phyloP scores from a whole-genome alignment of 1,140 invertebrate species.

The Muscidifurax raptorellus region DNA sequence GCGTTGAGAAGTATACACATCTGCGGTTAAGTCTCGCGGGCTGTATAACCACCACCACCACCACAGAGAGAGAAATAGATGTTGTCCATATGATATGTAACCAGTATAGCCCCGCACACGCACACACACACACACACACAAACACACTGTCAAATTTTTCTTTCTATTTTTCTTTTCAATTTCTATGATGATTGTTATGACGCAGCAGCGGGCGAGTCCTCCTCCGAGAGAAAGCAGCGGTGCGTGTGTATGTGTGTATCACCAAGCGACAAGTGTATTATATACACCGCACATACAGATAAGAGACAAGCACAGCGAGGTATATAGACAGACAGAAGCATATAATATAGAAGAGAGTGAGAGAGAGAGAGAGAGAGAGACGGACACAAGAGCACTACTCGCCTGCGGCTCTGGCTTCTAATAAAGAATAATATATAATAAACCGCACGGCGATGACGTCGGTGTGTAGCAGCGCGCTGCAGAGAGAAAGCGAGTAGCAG shows the following conservation, averaged over 20 bases:
- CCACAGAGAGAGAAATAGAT: not conserved
- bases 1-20: constrained; percentile 8
- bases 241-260: not conserved
- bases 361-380: no score
- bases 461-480: not conserved
- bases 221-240: no score
- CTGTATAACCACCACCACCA: not conserved
- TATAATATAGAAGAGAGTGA: no score
- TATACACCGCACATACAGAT: not conserved
- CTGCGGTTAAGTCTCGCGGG: not conserved
- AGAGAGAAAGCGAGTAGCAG: not conserved
- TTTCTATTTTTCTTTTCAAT: not conserved
- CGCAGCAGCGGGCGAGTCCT: not conserved
- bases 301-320: not conserved
- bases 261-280: not conserved
- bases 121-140: no score
- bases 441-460: not conserved
- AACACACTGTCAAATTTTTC: no score
- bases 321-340: not conserved
- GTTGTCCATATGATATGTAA: no score
- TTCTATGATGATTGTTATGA: not conserved
- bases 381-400: no score
- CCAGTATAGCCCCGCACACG: no score
- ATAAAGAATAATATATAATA: not conserved
- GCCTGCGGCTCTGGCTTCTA: no score